Evolutionary conservation across 1,140 invertebrate species (phyloP), one percentile per base, ranked within the genome.

Genomic region (Hypsibius dujardini): DNA sequence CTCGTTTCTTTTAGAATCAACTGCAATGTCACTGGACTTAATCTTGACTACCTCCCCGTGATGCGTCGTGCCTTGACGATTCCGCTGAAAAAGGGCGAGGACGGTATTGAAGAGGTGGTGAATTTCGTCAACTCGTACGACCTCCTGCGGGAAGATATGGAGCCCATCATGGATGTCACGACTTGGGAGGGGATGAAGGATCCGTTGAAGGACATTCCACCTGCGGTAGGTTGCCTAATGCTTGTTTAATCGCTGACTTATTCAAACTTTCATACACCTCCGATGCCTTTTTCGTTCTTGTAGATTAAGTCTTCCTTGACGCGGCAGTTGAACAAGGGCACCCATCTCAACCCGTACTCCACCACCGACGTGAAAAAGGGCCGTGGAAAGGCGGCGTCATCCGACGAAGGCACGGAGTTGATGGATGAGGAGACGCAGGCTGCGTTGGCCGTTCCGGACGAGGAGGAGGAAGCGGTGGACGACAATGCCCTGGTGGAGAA

Each of bases 221-320:
- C 87, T 2, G 92, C 91, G 81, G 88, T 90, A 77, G 75, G 73
- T 47, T 47, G 15, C 47, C n/a, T n/a, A n/a, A n/a, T n/a, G n/a
- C n/a, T n/a, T n/a, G 45, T 42, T n/a, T 60, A 72, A 46, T 2
- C 14, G 46, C 40, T 47, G 40, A 1, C 47, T 15, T 40, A n/a
- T n/a, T n/a, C n/a, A n/a, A n/a, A 59, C 14, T 3, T 59, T 46
- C 42, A 56, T 59, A n/a, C n/a, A n/a, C n/a, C n/a, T n/a, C n/a
- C n/a, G 59, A 47, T 2, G 2, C 73, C 3, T 42, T 42, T 70
- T 15, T 15, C 1, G 46, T 15, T 75, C 45, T 1, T 50, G 2
- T 74, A 90, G 86, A 85, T 88, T 0, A 98, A 97, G 83, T 85
- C 90, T 28, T 90, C 93, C 0, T 88, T 98, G 77, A 98, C 95